A percentile compares a stretch with the other conserved stretches of the same genome.
Conservation (phyloP, 2,113 vertebrate genomes). For the Phalacrocorax carbo region DNA sequence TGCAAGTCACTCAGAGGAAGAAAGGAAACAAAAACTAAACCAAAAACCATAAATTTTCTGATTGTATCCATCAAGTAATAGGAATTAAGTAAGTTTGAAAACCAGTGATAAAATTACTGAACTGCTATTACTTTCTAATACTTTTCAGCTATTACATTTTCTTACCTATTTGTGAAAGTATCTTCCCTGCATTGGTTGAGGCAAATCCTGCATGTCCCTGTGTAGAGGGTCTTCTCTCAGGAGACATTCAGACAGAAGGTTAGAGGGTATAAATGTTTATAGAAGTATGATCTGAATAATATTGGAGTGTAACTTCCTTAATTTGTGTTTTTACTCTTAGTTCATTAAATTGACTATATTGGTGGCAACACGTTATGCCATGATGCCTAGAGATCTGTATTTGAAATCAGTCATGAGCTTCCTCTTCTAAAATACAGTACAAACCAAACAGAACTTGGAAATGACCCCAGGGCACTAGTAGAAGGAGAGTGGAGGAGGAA, state of each 20-base stretch:
- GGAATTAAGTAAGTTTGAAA: background rate
- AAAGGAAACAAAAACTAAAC: background rate
- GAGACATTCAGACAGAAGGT: background rate
- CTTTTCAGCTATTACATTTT: background rate
- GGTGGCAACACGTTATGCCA: background rate
- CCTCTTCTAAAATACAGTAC: background rate
- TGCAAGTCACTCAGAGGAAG: background rate
- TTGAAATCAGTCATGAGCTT: background rate
- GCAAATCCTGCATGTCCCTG: background rate
- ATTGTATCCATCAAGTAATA: background rate
- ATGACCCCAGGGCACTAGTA: background rate
- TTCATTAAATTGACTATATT: background rate
- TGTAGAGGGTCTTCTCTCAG: background rate
- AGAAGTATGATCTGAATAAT: background rate
- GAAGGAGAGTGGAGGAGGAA: background rate
- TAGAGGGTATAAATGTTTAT: background rate
- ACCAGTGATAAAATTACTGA: background rate
- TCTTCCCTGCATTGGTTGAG: background rate
- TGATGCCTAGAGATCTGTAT: background rate
- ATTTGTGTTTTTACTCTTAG: background rate
- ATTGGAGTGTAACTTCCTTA: background rate
- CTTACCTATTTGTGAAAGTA: background rate
- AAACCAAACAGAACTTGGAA: background rate
- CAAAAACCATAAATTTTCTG: fast-evolving
- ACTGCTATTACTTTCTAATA: background rate